Percentiles rank a stretch among this genome's conserved stretches.
Evolutionary conservation across 2,888 invertebrate species (phyloP).

Genomic region (Nysson spinosus): DNA sequence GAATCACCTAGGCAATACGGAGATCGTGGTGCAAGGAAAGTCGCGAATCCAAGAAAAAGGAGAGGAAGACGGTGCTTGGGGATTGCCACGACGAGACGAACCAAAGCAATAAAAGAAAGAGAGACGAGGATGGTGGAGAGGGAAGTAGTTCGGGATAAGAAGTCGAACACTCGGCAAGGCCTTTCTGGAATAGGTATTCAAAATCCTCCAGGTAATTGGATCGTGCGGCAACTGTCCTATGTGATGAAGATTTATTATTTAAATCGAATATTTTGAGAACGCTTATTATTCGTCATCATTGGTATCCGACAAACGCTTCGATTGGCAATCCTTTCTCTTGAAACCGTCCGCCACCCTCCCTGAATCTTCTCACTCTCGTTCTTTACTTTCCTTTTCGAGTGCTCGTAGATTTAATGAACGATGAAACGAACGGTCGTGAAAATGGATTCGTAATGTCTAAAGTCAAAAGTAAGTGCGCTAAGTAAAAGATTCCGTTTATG

Average conservation of each 20-base stretch:
- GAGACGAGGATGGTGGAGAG: constrained; percentile 1
- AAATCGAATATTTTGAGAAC: constrained; percentile 64
- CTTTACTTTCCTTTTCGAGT: constrained; percentile 17
- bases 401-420: constrained; percentile 47
- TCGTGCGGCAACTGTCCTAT: constrained; percentile 60
- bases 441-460: constrained; percentile 34
- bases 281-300: constrained; percentile 52
- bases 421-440: constrained; percentile 27
- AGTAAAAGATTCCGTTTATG: constrained; percentile 8
- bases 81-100: constrained; percentile 17
- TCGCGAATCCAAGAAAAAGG: constrained; percentile 9
- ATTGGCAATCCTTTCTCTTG: constrained; percentile 53
- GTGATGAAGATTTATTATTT: constrained; percentile 71
- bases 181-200: constrained; percentile 67
- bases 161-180: constrained; percentile 35
- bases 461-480: constrained; percentile 3
- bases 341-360: constrained; percentile 1
- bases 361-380: not conserved
- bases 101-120: constrained; percentile 5
- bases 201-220: constrained; percentile 69
- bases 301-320: constrained; percentile 45
- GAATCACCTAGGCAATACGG: constrained; percentile 41
- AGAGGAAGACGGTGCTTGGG: constrained; percentile 9
- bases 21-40: not conserved
- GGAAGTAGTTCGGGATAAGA: constrained; percentile 21